Base-by-base conservation (phyloP, 2,797 vertebrate species). In the Chloroceryle amazona region DNA sequence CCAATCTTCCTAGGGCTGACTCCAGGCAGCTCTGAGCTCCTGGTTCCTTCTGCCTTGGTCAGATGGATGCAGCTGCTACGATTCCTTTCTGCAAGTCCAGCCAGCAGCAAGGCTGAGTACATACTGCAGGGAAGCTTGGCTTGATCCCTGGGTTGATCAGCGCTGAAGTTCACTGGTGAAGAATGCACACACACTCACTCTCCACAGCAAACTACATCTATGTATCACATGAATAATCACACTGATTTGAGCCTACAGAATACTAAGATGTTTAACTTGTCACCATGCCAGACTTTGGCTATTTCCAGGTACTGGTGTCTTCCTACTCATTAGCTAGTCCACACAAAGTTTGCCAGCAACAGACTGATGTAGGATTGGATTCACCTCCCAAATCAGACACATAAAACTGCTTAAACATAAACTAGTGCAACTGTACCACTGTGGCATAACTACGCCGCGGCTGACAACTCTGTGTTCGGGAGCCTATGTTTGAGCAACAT, bases 1-100 rank as follows among this genome's bases (percentile, higher is more conserved):
- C 11, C 15, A n/a, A n/a, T 9, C 28, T 46, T 25, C 26, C 57
- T 63, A 44, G 37, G 65, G 49, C 10, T 46, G 47, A 11, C 19
- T 60, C 13, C 9, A 9, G 22, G 4, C 13, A 0, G 0, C 25
- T 68, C 4, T 1, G 20, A 37, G 42, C 3, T 83, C 28, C 17
- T 1, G 0, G 11, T 13, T 93, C 68, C 23, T 81, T 6, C 47
- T 80, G 23, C 42, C 29, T 80, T 46, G 15, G 10, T 19, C n/a
- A 41, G 25, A 31, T 6, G 18, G 33, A 21, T 42, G 46, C 33
- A 67, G 20, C 9, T 57, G 11, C 17, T 65, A 22, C 13, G 14
- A 16, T 6, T 41, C 26, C 17, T 41, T 35, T 47, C 67, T 86
- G 11, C 6, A 29, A 17, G 10, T 54, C 12, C 35, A 62, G 31